Conservation (phyloP, 1,140 invertebrate species). For the Ceratoteleas bidentatus region DNA sequence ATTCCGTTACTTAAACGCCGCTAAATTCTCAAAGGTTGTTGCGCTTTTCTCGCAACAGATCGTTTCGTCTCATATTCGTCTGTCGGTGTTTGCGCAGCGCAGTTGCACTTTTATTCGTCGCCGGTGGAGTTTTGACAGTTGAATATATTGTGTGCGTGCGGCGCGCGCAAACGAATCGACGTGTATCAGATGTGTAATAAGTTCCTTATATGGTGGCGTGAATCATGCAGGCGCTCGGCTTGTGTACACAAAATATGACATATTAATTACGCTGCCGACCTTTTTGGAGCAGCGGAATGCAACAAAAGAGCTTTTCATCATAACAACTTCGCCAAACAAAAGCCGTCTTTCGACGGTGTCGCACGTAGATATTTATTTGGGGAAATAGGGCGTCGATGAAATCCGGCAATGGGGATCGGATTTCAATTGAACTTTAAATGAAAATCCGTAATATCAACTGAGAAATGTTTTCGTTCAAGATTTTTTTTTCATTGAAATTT, state of each 20-base stretch:
- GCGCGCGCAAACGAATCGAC: constrained; percentile 28
- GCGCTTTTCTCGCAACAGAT: background rate
- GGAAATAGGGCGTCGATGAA: background rate
- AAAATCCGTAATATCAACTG: too few relatives aligned
- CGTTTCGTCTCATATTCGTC: too few relatives aligned
- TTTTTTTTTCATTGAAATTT: too few relatives aligned
- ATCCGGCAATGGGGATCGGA: too few relatives aligned
- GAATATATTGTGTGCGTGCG: constrained; percentile 21
- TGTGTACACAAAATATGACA: constrained; percentile 43
- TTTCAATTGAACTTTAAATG: too few relatives aligned
- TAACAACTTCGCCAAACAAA: constrained; percentile 16
- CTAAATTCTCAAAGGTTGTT: background rate
- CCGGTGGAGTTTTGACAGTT: constrained; percentile 30
- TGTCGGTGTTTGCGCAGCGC: background rate
- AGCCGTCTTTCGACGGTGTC: background rate
- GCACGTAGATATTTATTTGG: background rate
- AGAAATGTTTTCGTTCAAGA: too few relatives aligned
- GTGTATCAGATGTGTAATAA: constrained; percentile 38
- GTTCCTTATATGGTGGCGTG: constrained; percentile 42
- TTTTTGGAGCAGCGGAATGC: constrained; percentile 16
- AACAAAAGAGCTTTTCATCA: constrained; percentile 4
- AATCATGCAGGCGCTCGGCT: constrained; percentile 18
- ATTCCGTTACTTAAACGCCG: too few relatives aligned
- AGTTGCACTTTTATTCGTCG: constrained; percentile 23
- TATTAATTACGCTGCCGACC: constrained; percentile 39